phyloP scores from a whole-genome alignment of 2,113 vertebrate genomes.

The Buteo buteo region DNA sequence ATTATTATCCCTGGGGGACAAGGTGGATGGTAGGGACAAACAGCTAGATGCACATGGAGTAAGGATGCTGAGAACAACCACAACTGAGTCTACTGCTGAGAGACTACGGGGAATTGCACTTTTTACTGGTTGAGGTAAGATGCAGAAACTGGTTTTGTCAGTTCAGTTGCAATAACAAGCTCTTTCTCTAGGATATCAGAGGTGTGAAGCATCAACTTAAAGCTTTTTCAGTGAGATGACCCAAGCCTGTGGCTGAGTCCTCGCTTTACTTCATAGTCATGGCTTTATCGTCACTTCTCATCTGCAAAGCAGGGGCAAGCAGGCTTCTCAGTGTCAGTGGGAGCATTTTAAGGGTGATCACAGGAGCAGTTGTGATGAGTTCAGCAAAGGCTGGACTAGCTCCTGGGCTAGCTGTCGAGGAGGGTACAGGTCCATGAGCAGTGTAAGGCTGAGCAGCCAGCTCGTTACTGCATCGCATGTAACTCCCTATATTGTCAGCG shows the following conservation, averaged over 20 bases:
- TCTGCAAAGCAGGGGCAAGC: background rate
- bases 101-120: background rate
- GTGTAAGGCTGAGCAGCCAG: background rate
- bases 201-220: background rate
- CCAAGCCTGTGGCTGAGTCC: background rate
- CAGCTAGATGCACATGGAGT: background rate
- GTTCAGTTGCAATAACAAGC: background rate
- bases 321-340: background rate
- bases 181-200: background rate
- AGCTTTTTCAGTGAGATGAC: background rate
- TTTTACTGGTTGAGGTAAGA: background rate
- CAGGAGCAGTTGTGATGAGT: background rate
- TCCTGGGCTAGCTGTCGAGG: background rate
- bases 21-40: background rate
- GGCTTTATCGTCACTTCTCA: background rate
- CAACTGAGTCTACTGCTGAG: background rate
- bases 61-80: background rate
- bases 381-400: background rate
- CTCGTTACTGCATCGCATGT: accelerated
- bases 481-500: accelerated
- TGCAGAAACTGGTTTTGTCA: background rate
- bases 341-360: background rate
- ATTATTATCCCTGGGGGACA: background rate
- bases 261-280: background rate
- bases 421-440: accelerated